phyloP scores from a whole-genome alignment of 2,113 vertebrate genomes.

The Leucopternis melanops region DNA sequence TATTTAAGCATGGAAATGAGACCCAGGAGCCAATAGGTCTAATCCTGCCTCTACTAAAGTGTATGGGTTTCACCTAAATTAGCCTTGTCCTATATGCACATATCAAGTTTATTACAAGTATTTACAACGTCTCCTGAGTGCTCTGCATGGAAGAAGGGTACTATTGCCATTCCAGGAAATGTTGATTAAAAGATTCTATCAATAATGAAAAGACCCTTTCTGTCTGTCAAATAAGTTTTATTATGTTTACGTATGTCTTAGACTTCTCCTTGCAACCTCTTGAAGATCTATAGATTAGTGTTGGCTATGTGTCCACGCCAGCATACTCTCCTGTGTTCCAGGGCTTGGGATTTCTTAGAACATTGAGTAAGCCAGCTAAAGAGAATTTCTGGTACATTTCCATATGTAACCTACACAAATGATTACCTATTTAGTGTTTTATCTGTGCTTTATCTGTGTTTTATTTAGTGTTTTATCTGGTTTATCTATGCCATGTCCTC shows the following conservation, averaged over 20 bases:
- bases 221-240: not conserved
- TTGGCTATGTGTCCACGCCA: not conserved
- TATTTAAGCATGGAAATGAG: not conserved
- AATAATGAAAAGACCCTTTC: not conserved
- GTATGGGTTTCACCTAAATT: not conserved
- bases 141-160: not conserved
- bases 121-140: not conserved
- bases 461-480: not conserved
- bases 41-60: rapidly evolving
- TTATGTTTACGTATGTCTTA: not conserved
- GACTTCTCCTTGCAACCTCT: not conserved
- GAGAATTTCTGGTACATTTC: not conserved
- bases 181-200: not conserved
- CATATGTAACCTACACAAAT: not conserved
- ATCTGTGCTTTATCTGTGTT: too few species aligned
- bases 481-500: not conserved
- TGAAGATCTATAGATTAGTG: not conserved
- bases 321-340: not conserved
- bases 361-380: not conserved
- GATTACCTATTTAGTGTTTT: not conserved
- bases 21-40: not conserved
- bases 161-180: not conserved
- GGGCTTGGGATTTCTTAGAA: not conserved
- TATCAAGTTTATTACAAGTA: not conserved
- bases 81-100: not conserved